Conservation (phyloP, 2,888 invertebrate genomes). For the Nemurella pictetii region DNA sequence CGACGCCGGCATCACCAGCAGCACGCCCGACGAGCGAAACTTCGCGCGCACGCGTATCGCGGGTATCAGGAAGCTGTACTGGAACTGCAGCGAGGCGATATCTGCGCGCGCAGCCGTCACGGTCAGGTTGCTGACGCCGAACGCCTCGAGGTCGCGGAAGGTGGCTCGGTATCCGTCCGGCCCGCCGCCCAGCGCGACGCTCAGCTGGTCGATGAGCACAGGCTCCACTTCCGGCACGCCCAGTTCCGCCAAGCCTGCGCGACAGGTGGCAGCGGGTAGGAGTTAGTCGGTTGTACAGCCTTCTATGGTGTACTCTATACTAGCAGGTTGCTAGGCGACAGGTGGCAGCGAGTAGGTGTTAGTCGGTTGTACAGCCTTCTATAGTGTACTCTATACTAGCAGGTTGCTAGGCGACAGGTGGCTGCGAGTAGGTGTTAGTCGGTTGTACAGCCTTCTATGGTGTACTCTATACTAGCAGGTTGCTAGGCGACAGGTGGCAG, state of each 20-base stretch:
- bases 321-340: slow-evolving; percentile 52
- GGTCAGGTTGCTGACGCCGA: slow-evolving; percentile 78
- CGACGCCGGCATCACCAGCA: slow-evolving; percentile 78
- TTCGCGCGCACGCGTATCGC: slow-evolving; percentile 77
- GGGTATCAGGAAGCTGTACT: slow-evolving; percentile 77
- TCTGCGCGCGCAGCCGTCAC: slow-evolving; percentile 79
- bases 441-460: background rate
- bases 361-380: background rate
- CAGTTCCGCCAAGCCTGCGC: slow-evolving; percentile 70
- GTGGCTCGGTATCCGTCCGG: slow-evolving; percentile 82
- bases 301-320: too few species aligned
- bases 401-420: slow-evolving; percentile 50
- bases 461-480: too few species aligned
- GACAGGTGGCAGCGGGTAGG: background rate
- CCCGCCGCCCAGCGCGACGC: slow-evolving; percentile 76
- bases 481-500: slow-evolving; percentile 50
- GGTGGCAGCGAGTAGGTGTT: too few species aligned
- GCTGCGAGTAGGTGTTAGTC: background rate
- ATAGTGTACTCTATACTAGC: too few species aligned
- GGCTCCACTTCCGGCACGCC: slow-evolving; percentile 69
- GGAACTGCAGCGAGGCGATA: slow-evolving; percentile 77
- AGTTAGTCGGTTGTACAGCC: background rate
- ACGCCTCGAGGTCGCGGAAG: slow-evolving; percentile 78
- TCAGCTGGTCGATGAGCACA: slow-evolving; percentile 79
- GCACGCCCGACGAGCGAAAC: slow-evolving; percentile 78